Evolutionary conservation across 2,888 invertebrate species (phyloP).

Genomic region (Cerastoderma edule): DNA sequence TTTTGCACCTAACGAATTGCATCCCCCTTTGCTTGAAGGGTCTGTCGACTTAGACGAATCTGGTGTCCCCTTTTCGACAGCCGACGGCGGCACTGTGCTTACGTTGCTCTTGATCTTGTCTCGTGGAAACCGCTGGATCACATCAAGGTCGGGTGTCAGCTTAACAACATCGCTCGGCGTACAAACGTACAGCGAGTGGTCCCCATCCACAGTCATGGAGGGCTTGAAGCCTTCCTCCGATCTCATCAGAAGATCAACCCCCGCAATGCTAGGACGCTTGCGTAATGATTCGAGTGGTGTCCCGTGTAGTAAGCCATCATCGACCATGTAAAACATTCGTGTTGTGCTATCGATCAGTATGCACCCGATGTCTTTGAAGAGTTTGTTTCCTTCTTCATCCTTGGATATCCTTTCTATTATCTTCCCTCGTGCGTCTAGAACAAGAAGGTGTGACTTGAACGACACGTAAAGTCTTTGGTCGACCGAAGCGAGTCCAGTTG

Average conservation of each 20-base stretch:
- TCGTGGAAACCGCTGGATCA: not conserved
- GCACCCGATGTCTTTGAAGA: not conserved
- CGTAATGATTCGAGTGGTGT: not conserved
- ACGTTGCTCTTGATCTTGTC: too few relatives aligned
- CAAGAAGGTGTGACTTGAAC: not conserved
- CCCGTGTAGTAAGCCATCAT: not conserved
- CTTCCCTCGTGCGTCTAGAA: not conserved
- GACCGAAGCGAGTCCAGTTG: not conserved
- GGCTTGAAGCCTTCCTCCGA: not conserved
- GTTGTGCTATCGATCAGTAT: not conserved
- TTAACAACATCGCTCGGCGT: not conserved
- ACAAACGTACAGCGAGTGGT: not conserved
- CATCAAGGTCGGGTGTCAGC: not conserved
- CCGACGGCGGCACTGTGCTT: too few relatives aligned
- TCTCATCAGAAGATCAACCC: too few relatives aligned
- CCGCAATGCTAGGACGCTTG: not conserved
- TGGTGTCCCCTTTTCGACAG: too few relatives aligned
- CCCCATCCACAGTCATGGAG: not conserved
- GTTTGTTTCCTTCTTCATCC: not conserved
- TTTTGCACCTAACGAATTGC: too few relatives aligned
- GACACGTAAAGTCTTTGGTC: conserved; percentile 1
- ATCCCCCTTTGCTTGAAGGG: not conserved
- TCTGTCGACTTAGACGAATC: too few relatives aligned
- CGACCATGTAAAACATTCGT: not conserved
- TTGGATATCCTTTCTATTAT: not conserved